Percentiles rank a stretch among this genome's conserved stretches.
phyloP scores from a whole-genome alignment of 2,113 vertebrate genomes.

The Bothrops jararaca region DNA sequence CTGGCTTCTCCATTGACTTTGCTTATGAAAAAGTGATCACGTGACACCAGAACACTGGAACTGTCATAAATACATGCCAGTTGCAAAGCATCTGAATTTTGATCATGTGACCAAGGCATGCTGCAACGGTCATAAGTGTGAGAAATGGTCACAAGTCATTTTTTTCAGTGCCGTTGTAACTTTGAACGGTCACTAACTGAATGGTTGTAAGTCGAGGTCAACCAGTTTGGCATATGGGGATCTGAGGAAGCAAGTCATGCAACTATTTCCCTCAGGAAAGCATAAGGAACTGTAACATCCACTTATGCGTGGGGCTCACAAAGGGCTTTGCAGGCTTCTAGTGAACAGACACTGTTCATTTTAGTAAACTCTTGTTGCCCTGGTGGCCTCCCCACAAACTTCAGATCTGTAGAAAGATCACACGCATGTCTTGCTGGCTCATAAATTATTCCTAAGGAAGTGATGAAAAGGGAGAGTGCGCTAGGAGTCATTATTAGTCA shows the following conservation, averaged over 20 bases:
- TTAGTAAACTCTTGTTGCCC: neutral
- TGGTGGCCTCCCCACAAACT: neutral
- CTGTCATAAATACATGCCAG: neutral
- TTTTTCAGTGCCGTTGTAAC: neutral
- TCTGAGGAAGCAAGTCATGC: neutral
- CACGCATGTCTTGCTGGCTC: neutral
- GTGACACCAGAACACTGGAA: neutral
- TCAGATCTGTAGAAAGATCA: neutral
- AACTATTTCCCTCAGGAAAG: neutral
- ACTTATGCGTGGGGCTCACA: neutral
- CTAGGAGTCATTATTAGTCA: neutral
- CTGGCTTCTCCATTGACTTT: neutral
- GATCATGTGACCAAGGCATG: neutral
- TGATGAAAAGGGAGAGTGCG: constrained; percentile 29
- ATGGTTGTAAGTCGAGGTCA: neutral
- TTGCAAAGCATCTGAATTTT: neutral
- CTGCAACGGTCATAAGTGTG: neutral
- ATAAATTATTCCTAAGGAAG: constrained; percentile 38
- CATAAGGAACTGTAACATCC: rapidly evolving
- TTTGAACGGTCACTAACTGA: neutral
- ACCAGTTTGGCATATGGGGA: neutral
- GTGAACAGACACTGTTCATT: neutral
- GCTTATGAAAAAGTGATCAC: neutral
- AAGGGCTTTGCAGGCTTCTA: neutral
- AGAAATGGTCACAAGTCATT: neutral